Evolutionary conservation across 2,888 invertebrate genomes (phyloP), one percentile per base, ranked within the genome.

Genomic region (Drosophila dives): DNA sequence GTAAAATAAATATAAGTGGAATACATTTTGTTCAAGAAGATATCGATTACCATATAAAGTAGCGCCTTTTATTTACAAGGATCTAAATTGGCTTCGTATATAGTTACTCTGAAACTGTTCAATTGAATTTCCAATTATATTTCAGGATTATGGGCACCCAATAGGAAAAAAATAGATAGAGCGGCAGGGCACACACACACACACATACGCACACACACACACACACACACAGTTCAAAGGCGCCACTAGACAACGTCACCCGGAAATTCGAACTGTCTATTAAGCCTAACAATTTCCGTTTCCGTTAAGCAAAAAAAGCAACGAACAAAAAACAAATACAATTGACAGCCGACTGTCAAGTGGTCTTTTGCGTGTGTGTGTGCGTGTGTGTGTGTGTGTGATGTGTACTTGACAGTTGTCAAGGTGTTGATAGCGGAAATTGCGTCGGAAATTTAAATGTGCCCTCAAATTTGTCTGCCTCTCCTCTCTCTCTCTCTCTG

Each of bases 201-300:
- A n/a, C n/a, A 6, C 50, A 3, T 32, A n/a, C 12, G 3, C 29
- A 32, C 32, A 20, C 11, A n/a, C 32, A 12, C 50, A 32, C 33
- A 10, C 20, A 6, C 20, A 34, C 6, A 33, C 26, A 32, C 68
- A 89, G 77, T 80, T 86, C 87, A 86, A 87, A 59, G 61, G 66
- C 56, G 59, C 49, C 55, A 67, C 65, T 65, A 78, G 77, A 77
- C 79, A 64, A 23, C 72, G 77, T 80, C 79, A 64, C 26, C 72
- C 71, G 89, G 83, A 89, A 86, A 89, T 82, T 85, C 77, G 76
- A 85, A 81, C 89, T 89, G 90, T 86, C 87, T 90, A 86, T 88
- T 86, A 90, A 83, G 90, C 84, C 89, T 90, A 86, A 90, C 90
- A 90, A 90, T 86, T 90, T 87, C 90, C 89, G 89, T 75, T 87